phyloP scores from a whole-genome alignment of 2,888 invertebrate species.

The Ophioninae sp. region DNA sequence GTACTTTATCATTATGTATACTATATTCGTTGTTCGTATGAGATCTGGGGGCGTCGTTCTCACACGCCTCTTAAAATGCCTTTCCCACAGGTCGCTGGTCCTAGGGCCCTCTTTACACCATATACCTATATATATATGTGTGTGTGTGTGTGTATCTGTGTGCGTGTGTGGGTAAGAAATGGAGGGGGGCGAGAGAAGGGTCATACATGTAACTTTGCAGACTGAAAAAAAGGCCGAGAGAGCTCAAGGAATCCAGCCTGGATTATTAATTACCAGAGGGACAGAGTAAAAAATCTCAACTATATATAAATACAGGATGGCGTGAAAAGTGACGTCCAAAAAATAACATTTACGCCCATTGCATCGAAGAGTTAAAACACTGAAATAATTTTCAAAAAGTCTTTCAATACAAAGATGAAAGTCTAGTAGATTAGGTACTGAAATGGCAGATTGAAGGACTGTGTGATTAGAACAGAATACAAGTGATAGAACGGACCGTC shows the following conservation, averaged over 20 bases:
- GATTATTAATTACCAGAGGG: slow-evolving; percentile 58
- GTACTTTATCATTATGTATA: slow-evolving; percentile 1
- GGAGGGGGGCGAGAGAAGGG: neutral
- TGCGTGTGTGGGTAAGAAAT: no score
- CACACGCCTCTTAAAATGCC: slow-evolving; percentile 65
- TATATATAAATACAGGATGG: neutral
- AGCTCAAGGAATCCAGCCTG: slow-evolving; percentile 35
- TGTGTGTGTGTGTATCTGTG: no score
- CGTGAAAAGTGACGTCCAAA: no score
- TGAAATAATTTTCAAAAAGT: no score
- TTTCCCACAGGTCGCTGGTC: slow-evolving; percentile 67
- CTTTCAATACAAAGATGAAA: no score
- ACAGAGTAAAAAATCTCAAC: slow-evolving; percentile 52
- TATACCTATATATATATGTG: no score
- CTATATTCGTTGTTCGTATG: slow-evolving; percentile 29
- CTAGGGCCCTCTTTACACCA: slow-evolving; percentile 44
- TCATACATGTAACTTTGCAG: slow-evolving; percentile 19
- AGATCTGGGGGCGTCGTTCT: slow-evolving; percentile 59
- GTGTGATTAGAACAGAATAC: no score
- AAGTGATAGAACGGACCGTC: no score
- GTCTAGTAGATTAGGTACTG: no score
- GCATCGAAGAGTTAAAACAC: no score
- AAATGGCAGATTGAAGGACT: no score
- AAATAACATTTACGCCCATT: no score
- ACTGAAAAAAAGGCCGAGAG: slow-evolving; percentile 40